Evolutionary conservation across 2,797 vertebrate species (phyloP).

Genomic region (Dryobates pubescens): DNA sequence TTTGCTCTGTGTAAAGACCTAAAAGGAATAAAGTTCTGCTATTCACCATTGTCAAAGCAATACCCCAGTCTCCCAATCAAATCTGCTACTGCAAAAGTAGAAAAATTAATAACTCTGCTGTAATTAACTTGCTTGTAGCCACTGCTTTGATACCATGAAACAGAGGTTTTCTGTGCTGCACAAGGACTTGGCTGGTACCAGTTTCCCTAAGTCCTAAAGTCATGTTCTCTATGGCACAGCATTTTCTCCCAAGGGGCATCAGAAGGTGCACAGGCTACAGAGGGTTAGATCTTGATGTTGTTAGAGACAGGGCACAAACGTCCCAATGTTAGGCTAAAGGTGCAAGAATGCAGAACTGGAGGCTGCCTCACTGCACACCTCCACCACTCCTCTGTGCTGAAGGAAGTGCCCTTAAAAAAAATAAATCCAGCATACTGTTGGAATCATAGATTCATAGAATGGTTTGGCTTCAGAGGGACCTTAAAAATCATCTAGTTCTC

Average conservation of each 20-base stretch:
- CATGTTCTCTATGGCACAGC: not conserved
- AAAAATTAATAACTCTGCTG: conserved; percentile 18
- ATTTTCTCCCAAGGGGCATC: not conserved
- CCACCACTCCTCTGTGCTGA: no score
- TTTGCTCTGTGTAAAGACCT: not conserved
- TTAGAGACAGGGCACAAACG: not conserved
- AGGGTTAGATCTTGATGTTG: not conserved
- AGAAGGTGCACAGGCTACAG: not conserved
- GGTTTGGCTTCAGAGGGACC: no score
- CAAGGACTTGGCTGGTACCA: not conserved
- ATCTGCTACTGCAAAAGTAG: conserved; percentile 20
- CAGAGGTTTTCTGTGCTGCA: not conserved
- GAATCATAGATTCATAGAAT: no score
- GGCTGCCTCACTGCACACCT: not conserved
- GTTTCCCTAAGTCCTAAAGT: not conserved
- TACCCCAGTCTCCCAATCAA: conserved; percentile 47
- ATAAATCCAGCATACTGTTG: no score
- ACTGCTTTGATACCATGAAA: not conserved
- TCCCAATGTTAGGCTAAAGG: not conserved
- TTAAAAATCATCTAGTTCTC: no score
- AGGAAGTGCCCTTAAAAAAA: no score
- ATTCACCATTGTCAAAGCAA: conserved; percentile 57
- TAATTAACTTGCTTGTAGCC: conserved; percentile 40
- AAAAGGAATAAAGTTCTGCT: conserved; percentile 24
- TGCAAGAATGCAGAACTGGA: not conserved